These are phyloP conservation scores for Tychaedon coryphoeus DNA, from an alignment of 2,113 vertebrate species.

Conservation along the genomic window DNA sequence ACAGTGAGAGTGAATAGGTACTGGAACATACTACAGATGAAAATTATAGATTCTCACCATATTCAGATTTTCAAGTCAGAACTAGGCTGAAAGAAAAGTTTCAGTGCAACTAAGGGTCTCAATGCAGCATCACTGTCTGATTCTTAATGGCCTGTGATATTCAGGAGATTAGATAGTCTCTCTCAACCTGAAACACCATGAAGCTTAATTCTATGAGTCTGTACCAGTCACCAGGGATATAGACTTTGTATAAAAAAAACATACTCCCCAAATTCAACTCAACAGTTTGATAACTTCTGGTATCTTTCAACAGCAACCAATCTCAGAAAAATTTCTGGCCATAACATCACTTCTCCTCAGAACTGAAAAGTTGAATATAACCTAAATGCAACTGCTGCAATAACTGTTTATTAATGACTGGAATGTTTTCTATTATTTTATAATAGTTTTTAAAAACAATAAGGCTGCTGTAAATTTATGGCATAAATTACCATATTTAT, in stretches of 20 bases:
- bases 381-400: not conserved
- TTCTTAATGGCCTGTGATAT: not conserved
- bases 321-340: not conserved
- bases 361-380: not conserved
- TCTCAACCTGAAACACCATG: not conserved
- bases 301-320: not conserved
- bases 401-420: not conserved
- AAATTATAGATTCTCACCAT: not conserved
- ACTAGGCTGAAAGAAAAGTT: not conserved
- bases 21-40: not conserved
- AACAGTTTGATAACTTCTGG: not conserved
- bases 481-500: not conserved
- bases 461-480: not conserved
- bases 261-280: not conserved
- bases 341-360: not conserved
- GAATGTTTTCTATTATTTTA: not conserved
- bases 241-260: not conserved
- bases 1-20: not conserved
- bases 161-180: not conserved
- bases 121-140: not conserved
- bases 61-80: not conserved
- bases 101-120: not conserved
- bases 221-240: not conserved
- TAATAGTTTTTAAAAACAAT: not conserved
- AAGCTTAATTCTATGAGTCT: not conserved